These are phyloP conservation scores for Misgurnus mizolepis DNA, from an alignment of 2,113 vertebrate species.

Conservation along the genomic window DNA sequence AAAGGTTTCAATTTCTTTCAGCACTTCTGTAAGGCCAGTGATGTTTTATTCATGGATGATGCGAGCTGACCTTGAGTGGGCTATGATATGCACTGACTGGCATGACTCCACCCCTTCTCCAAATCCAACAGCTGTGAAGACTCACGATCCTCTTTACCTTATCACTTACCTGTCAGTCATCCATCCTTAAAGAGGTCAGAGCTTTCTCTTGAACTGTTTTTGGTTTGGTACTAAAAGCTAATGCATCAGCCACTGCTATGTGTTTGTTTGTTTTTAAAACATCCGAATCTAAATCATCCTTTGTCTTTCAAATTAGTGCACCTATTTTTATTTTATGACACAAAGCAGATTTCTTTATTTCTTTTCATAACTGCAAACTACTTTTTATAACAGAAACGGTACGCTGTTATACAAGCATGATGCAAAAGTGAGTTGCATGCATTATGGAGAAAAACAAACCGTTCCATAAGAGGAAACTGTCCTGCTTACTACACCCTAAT, in stretches of 20 bases:
- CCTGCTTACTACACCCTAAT: neutral
- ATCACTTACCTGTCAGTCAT: constrained; percentile 16
- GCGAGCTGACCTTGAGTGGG: constrained; percentile 55
- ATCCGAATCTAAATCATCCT: no score
- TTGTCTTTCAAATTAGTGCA: no score
- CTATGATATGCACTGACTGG: constrained; percentile 28
- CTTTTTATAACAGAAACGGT: no score
- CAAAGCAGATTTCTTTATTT: no score
- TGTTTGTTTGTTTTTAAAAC: no score
- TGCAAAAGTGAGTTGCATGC: constrained; percentile 5
- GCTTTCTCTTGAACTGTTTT: neutral
- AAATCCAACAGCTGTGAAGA: constrained; percentile 35
- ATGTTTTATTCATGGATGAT: constrained; percentile 63
- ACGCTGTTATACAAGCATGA: neutral
- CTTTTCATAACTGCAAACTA: no score
- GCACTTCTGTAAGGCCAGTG: constrained; percentile 47
- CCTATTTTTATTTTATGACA: no score
- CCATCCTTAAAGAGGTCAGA: constrained; percentile 24
- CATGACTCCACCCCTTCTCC: constrained; percentile 20
- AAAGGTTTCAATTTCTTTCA: constrained; percentile 55
- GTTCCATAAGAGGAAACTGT: neutral
- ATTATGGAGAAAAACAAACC: constrained; percentile 24
- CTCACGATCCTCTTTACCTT: neutral
- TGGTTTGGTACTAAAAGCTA: neutral
- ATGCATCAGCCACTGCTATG: no score